These are phyloP conservation scores for Psilanteris sp. DNA, from an alignment of 1,140 invertebrate species.

Conservation along the genomic window DNA sequence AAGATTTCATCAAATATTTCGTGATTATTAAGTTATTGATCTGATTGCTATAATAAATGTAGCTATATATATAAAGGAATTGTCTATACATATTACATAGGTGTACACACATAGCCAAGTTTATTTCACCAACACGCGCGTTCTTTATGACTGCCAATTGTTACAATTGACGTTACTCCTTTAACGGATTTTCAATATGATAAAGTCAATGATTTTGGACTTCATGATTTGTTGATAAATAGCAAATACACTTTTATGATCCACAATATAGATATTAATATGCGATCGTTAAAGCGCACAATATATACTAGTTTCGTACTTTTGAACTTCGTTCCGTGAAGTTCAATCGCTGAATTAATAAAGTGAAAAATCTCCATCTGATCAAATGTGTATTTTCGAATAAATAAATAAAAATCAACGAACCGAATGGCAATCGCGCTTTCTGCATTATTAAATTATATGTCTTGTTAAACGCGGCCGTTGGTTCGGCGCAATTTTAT, in stretches of 20 bases:
- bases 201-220: constrained; percentile 12
- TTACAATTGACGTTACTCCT: neutral
- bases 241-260: neutral
- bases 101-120: too few species aligned
- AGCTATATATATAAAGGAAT: too few species aligned
- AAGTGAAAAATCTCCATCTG: constrained; percentile 22
- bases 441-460: too few species aligned
- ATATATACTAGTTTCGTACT: constrained; percentile 49
- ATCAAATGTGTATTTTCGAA: constrained; percentile 16
- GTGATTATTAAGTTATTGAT: too few species aligned
- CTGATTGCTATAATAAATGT: too few species aligned
- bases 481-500: too few species aligned
- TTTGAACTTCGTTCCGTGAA: constrained; percentile 55
- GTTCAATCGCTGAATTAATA: constrained; percentile 39
- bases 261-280: constrained; percentile 37
- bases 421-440: too few species aligned
- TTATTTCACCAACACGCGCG: too few species aligned
- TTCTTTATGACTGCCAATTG: constrained; percentile 11
- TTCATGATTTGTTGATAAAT: constrained; percentile 31
- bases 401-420: constrained; percentile 7
- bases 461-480: too few species aligned
- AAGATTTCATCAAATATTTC: too few species aligned
- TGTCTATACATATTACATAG: too few species aligned
- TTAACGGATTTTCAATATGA: constrained; percentile 3
- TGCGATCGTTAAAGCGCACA: constrained; percentile 10